Evolutionary conservation across 1,140 invertebrate genomes (phyloP), one percentile per base, ranked within the genome.

Genomic region (Hypothenemus hampei): DNA sequence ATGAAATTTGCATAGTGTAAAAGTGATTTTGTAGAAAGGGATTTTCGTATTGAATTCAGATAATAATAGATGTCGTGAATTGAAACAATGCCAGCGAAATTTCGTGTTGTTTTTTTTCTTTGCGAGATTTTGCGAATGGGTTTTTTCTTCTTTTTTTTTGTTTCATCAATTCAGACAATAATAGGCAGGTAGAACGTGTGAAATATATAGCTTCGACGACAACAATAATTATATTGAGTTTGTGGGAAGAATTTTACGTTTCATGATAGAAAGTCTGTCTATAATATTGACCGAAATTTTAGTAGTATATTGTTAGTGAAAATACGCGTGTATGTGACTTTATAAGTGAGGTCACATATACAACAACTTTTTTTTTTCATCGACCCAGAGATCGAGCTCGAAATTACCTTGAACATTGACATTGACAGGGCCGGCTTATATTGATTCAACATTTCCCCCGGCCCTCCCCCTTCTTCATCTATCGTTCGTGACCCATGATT

Each of bases 401-500:
- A n/a, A n/a, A n/a, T n/a, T n/a, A n/a, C n/a, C n/a, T n/a, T n/a
- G n/a, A n/a, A n/a, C n/a, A n/a, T n/a, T 41, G 39, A 41, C 39
- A 41, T 21, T 16, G 20, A 41, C 39, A 24, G 16, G 15, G 13
- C 24, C 31, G 19, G 16, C 15, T 50, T n/a, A n/a, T n/a, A n/a
- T n/a, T n/a, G n/a, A n/a, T n/a, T n/a, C n/a, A n/a, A n/a, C n/a
- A n/a, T 52, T 52, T 53, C 45, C 40, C 8, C 4, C 33, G 13
- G n/a, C n/a, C n/a, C n/a, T n/a, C n/a, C n/a, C n/a, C n/a, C n/a
- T n/a, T n/a, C n/a, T n/a, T n/a, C n/a, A n/a, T n/a, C n/a, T n/a
- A n/a, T n/a, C 19, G 21, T 23, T 53, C 51, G 51, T 53, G 51
- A 45, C 43, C n/a, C 51, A 53, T 46, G 43, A 24, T 44, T 53